These are phyloP conservation scores for Ceyx melanurus DNA, from an alignment of 2,113 vertebrate species.

Conservation along the genomic window DNA sequence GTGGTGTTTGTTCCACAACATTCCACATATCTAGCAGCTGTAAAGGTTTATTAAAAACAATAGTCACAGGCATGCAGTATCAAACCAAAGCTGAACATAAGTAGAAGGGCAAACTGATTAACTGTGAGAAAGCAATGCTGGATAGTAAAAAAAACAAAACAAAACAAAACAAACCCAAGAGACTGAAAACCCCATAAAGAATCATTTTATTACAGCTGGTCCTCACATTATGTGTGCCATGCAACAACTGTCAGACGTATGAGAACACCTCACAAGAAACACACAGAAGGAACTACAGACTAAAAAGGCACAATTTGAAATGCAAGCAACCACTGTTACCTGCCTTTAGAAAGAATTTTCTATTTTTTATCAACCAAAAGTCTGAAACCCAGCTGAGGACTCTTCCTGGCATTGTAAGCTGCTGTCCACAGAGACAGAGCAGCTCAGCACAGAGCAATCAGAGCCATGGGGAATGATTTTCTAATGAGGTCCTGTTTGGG, in stretches of 20 bases:
- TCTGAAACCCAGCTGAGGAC: neutral
- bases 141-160: neutral
- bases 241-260: neutral
- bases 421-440: neutral
- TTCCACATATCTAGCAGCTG: slow-evolving; percentile 22
- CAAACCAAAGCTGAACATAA: slow-evolving; percentile 43
- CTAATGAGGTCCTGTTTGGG: neutral
- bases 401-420: neutral
- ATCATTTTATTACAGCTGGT: slow-evolving; percentile 2
- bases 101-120: slow-evolving; percentile 44
- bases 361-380: neutral
- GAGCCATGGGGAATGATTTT: neutral
- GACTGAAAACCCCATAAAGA: slow-evolving; percentile 11
- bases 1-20: slow-evolving; percentile 59
- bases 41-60: slow-evolving; percentile 63
- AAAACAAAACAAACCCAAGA: neutral
- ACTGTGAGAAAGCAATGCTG: slow-evolving; percentile 13
- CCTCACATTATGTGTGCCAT: neutral
- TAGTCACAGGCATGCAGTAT: slow-evolving; percentile 54
- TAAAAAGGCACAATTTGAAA: neutral
- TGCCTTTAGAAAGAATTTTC: neutral
- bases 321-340: neutral
- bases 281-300: neutral
- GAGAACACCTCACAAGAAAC: neutral
- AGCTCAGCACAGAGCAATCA: neutral